These are phyloP conservation scores for Diarsia rubi DNA, from an alignment of 2,888 invertebrate genomes.

Conservation along the genomic window DNA sequence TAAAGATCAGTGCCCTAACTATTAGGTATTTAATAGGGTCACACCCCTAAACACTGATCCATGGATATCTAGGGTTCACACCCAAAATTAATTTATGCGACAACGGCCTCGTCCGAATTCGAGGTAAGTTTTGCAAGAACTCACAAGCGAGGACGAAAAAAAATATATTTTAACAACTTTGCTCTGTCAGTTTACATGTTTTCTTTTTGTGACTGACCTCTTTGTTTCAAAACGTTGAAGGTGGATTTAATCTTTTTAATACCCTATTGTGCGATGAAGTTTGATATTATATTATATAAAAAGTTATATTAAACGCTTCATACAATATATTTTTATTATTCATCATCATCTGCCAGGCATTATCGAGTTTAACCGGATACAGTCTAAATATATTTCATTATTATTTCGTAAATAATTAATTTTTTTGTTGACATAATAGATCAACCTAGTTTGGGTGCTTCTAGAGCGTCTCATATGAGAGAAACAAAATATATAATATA, in stretches of 20 bases:
- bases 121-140: conserved; percentile 52
- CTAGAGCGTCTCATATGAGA: too few species aligned
- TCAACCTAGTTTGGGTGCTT: too few species aligned
- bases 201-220: conserved; percentile 31
- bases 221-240: conserved; percentile 41
- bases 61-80: conserved; percentile 65
- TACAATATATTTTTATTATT: too few species aligned
- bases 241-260: conserved; percentile 30
- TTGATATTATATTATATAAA: conserved; percentile 19
- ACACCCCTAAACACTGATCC: conserved; percentile 54
- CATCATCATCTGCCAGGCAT: too few species aligned
- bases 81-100: conserved; percentile 83
- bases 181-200: conserved; percentile 37
- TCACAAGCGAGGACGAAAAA: conserved; percentile 28
- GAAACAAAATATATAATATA: too few species aligned
- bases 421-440: too few species aligned
- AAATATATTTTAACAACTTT: conserved; percentile 66
- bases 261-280: conserved; percentile 16
- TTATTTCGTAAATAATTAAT: too few species aligned
- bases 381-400: too few species aligned
- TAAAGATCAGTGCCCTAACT: conserved; percentile 21
- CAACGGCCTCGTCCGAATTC: conserved; percentile 67
- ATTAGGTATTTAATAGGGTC: conserved; percentile 42
- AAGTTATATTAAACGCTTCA: neutral
- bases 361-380: too few species aligned